phyloP scores from a whole-genome alignment of 1,140 invertebrate species.

The Pinna nobilis region DNA sequence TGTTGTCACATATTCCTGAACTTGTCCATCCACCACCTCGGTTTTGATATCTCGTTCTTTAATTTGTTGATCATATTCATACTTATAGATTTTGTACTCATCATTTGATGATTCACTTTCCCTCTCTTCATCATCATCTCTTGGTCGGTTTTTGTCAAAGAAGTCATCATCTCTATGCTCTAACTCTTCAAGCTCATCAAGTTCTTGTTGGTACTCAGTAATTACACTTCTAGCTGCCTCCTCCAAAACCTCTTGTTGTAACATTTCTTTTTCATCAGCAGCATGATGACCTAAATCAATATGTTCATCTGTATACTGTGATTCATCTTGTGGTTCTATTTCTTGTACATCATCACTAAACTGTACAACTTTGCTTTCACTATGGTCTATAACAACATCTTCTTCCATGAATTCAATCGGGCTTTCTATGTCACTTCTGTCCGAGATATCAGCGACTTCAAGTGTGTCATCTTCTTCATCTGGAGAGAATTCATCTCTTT shows the following conservation, averaged over 20 bases:
- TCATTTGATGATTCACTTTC: conserved; percentile 21
- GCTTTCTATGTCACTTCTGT: conserved; percentile 40
- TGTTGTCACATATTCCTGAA: background rate
- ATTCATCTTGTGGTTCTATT: background rate
- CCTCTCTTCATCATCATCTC: conserved; percentile 20
- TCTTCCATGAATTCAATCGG: conserved; percentile 36
- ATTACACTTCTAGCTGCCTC: too few relatives aligned
- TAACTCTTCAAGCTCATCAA: conserved; percentile 1
- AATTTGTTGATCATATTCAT: conserved; percentile 39
- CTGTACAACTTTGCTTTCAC: conserved; percentile 12
- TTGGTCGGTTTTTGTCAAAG: background rate
- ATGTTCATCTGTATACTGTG: background rate
- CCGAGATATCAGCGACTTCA: conserved; percentile 35
- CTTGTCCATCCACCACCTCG: background rate
- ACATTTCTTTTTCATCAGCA: too few relatives aligned
- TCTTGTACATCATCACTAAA: conserved; percentile 13
- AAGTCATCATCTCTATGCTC: background rate
- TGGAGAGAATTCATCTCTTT: conserved; percentile 24
- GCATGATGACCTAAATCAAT: background rate
- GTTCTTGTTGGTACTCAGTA: conserved; percentile 2
- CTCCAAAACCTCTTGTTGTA: too few relatives aligned
- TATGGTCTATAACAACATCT: background rate
- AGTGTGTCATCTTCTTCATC: conserved; percentile 28
- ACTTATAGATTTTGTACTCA: conserved; percentile 37
- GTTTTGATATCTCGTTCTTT: conserved; percentile 30